These are phyloP conservation scores for Cyaniris semiargus DNA, from an alignment of 2,888 invertebrate genomes.

Conservation along the genomic window DNA sequence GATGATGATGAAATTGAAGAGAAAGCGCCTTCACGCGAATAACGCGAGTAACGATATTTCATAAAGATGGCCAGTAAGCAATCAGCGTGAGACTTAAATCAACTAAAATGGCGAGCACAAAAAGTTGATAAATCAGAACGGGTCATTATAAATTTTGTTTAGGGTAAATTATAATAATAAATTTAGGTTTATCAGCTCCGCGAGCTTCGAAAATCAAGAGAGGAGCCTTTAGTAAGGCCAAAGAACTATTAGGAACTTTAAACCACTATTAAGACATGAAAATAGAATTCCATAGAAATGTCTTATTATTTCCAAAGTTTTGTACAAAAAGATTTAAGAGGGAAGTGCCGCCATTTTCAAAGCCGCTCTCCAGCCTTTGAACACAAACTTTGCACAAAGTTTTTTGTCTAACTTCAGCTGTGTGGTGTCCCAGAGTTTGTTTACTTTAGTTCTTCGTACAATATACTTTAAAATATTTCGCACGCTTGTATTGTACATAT, in stretches of 20 bases:
- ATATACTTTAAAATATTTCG: background rate
- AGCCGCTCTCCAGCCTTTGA: constrained; percentile 20
- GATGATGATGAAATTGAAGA: too few species aligned
- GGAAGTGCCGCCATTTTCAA: constrained; percentile 10
- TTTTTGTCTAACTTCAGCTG: constrained; percentile 23
- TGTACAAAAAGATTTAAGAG: constrained; percentile 9
- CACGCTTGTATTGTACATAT: background rate
- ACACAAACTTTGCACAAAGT: constrained; percentile 19
- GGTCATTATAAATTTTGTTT: too few species aligned
- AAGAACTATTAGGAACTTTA: background rate
- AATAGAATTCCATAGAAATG: background rate
- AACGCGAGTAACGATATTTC: too few species aligned
- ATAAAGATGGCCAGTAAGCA: too few species aligned
- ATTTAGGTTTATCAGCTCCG: too few species aligned
- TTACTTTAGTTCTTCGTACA: background rate
- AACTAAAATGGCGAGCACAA: too few species aligned
- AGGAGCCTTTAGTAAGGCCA: background rate
- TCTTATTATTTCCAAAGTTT: constrained; percentile 8
- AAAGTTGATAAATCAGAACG: too few species aligned
- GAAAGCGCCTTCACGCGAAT: too few species aligned
- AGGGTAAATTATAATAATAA: too few species aligned
- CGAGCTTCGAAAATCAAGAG: background rate
- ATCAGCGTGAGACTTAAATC: too few species aligned
- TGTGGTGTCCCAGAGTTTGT: background rate
- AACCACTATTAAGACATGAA: background rate